These are phyloP conservation scores for Castor canadensis DNA, from an alignment of 2,113 vertebrate genomes.

Conservation along the genomic window DNA sequence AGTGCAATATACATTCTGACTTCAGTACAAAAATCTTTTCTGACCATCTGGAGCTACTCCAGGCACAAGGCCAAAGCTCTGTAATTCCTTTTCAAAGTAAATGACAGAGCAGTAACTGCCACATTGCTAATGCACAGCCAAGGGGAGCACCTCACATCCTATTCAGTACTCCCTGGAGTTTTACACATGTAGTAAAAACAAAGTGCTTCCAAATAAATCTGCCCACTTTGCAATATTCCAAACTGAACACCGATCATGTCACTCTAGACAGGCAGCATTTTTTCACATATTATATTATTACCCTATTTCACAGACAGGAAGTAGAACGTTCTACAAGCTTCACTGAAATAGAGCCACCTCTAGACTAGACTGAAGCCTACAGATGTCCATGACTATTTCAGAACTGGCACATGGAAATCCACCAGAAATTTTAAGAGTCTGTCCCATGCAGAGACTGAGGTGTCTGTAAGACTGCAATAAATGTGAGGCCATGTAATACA, in stretches of 20 bases:
- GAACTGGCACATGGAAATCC: not conserved
- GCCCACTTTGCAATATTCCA: not conserved
- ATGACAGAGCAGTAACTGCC: constrained; percentile 79
- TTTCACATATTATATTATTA: not conserved
- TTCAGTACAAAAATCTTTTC: constrained; percentile 70
- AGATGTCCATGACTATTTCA: not conserved
- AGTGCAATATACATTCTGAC: constrained; percentile 52
- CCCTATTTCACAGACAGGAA: not conserved
- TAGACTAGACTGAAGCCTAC: not conserved
- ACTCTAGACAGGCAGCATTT: not conserved
- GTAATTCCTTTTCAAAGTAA: constrained; percentile 78
- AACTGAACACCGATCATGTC: not conserved
- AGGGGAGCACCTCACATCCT: constrained; percentile 63
- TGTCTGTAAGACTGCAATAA: not conserved
- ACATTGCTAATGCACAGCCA: constrained; percentile 74
- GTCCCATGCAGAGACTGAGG: not conserved
- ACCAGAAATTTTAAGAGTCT: not conserved
- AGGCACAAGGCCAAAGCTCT: constrained; percentile 82
- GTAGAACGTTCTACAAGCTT: not conserved
- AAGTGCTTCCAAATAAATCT: constrained; percentile 1
- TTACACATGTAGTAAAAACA: constrained; percentile 52
- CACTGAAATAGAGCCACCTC: constrained; percentile 30
- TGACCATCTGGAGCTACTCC: constrained; percentile 76
- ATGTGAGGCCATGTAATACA: not conserved
- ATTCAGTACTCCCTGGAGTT: constrained; percentile 39